Evolutionary conservation across 1,140 invertebrate species (phyloP).

Genomic region (Maniola jurtina): DNA sequence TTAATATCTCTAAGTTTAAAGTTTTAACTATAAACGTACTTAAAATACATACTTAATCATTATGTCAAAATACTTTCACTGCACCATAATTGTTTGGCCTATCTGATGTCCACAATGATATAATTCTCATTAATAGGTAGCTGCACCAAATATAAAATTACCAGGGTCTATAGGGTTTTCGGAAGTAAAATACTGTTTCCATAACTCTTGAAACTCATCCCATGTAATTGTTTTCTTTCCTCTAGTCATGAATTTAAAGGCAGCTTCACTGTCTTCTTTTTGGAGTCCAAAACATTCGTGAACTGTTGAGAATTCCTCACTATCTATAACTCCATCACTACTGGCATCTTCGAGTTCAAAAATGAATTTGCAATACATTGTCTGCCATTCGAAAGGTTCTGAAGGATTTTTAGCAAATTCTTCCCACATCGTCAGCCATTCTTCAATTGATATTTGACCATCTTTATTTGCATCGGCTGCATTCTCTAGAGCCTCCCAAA

Average conservation of each 20-base stretch:
- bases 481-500: slow-evolving; percentile 87
- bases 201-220: slow-evolving; percentile 84
- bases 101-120: too few species aligned
- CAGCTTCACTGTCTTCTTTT: slow-evolving; percentile 82
- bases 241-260: slow-evolving; percentile 86
- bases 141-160: slow-evolving; percentile 37
- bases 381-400: slow-evolving; percentile 87
- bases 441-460: slow-evolving; percentile 85
- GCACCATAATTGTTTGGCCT: too few species aligned
- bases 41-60: too few species aligned
- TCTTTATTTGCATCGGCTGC: slow-evolving; percentile 88
- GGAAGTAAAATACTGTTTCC: slow-evolving; percentile 87
- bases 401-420: slow-evolving; percentile 84
- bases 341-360: slow-evolving; percentile 90
- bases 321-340: slow-evolving; percentile 87
- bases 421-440: slow-evolving; percentile 91
- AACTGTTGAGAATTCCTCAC: slow-evolving; percentile 86
- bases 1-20: too few species aligned
- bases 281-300: slow-evolving; percentile 85
- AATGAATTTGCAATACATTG: slow-evolving; percentile 88
- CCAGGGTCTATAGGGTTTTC: slow-evolving; percentile 83
- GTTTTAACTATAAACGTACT: too few species aligned
- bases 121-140: slow-evolving; percentile 18
- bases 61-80: too few species aligned
- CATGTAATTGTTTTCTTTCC: slow-evolving; percentile 83